Evolutionary conservation across 2,888 invertebrate genomes (phyloP), one percentile per base, ranked within the genome.

Genomic region (Monopis laevigella): DNA sequence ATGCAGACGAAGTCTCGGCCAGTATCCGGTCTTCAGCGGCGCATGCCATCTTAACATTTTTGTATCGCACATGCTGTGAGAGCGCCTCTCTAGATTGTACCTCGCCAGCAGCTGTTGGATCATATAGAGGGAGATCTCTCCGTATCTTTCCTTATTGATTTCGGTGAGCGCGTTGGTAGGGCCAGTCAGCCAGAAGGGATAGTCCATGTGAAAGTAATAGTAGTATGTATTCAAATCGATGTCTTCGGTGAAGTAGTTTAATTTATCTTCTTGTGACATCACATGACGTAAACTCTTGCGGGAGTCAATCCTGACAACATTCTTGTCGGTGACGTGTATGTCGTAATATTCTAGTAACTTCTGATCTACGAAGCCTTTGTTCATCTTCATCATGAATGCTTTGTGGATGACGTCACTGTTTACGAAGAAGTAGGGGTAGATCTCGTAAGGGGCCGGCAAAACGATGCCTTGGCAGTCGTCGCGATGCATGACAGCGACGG

Each of bases 231-330:
- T 91, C 10, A 92, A 72, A 47, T 89, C 90, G 40, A 92, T 72
- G 59, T 93, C 92, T 60, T 92, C 91, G 13, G 85, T 85, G 75
- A 88, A 92, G 67, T 92, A 92, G 34, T 82, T 73, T 45, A 90
- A 53, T 16, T 74, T 70, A 55, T 88, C 86, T 42, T 88, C 86
- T 36, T 84, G 74, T 53, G 85, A 80, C 27, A 85, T 47, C 18
- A 84, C 68, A 47, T 82, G 74, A 47, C 86, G 83, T 44, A 82
- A 66, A 34, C 84, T 86, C 48, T 87, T 86, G 59, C 88, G 88
- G 80, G 89, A 89, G 43, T 87, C 84, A 45, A 86, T 82, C 47
- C 89, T 82, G 21, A 85, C 80, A 40, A 86, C 70, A 48, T 82
- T 81, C 56, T 84, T 83, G 51, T 84, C 78, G 46, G 80, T 80